Conservation (phyloP, 2,113 vertebrate species). For the Platysternon megacephalum region DNA sequence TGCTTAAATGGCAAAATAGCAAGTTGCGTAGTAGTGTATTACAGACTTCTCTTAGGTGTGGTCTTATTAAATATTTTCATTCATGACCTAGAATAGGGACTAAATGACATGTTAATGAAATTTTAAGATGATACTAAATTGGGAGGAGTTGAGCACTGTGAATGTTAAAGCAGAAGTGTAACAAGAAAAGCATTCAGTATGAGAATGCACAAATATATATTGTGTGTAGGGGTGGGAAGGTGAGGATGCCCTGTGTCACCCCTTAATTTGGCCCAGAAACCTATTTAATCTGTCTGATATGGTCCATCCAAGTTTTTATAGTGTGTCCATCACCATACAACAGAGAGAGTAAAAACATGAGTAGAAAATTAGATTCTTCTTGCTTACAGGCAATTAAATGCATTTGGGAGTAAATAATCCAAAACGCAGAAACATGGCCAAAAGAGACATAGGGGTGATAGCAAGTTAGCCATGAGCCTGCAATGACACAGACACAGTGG, state of each 20-base stretch:
- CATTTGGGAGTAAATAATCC: constrained; percentile 37
- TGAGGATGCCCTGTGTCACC: constrained; percentile 30
- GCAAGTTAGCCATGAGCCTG: neutral
- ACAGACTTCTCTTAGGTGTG: neutral
- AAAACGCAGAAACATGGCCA: constrained; percentile 51
- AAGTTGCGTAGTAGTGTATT: neutral
- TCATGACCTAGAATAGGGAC: neutral
- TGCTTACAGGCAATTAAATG: constrained; percentile 42
- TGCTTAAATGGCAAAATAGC: neutral
- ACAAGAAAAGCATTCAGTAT: constrained; percentile 16
- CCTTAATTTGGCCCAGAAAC: constrained; percentile 28
- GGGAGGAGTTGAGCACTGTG: constrained; percentile 31
- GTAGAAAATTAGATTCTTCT: constrained; percentile 46
- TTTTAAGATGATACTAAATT: neutral
- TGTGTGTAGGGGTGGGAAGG: neutral
- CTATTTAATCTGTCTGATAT: neutral
- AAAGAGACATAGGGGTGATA: constrained; percentile 40
- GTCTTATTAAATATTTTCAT: neutral
- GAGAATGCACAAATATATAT: neutral
- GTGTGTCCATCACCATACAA: constrained; percentile 6
- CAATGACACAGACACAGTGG: constrained; percentile 47
- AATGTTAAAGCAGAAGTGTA: neutral
- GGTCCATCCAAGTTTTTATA: neutral
- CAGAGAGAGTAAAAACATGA: neutral
- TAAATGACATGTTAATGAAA: neutral